Percentiles rank a stretch among this genome's conserved stretches.
Evolutionary conservation across 2,113 vertebrate genomes (phyloP).

Genomic region (Eurystomus gularis): DNA sequence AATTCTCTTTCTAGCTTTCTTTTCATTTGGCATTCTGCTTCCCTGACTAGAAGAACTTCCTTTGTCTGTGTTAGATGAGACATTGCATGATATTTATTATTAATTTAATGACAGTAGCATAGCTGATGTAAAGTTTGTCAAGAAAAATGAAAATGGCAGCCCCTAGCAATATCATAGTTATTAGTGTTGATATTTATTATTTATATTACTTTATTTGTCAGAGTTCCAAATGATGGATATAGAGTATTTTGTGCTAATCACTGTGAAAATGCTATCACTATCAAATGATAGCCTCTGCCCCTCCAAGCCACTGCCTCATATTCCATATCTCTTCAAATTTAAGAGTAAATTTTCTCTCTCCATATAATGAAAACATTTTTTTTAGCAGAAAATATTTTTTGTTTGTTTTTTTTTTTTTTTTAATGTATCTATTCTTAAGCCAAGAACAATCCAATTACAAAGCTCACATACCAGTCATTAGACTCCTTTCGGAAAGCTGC

Average conservation of each 20-base stretch:
- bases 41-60: slow-evolving; percentile 23
- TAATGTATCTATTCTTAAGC: background rate
- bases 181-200: slow-evolving; percentile 20
- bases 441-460: background rate
- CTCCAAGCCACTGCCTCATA: background rate
- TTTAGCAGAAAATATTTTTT: background rate
- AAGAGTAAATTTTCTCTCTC: background rate
- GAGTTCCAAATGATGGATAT: background rate
- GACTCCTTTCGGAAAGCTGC: background rate
- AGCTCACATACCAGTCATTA: background rate
- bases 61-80: slow-evolving; percentile 39
- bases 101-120: slow-evolving; percentile 10
- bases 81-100: slow-evolving; percentile 25
- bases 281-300: background rate
- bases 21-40: slow-evolving; percentile 47
- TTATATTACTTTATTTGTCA: slow-evolving; percentile 16
- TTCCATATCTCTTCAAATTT: background rate
- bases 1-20: slow-evolving; percentile 34
- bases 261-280: slow-evolving; percentile 1
- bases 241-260: background rate
- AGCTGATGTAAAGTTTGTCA: slow-evolving; percentile 10
- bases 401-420: background rate
- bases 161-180: background rate
- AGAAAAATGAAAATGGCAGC: slow-evolving; percentile 7
- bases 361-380: background rate